A percentile compares a stretch with the other conserved stretches of the same genome.
Conservation (phyloP, 2,113 vertebrate species). For the Globicephala melas region DNA sequence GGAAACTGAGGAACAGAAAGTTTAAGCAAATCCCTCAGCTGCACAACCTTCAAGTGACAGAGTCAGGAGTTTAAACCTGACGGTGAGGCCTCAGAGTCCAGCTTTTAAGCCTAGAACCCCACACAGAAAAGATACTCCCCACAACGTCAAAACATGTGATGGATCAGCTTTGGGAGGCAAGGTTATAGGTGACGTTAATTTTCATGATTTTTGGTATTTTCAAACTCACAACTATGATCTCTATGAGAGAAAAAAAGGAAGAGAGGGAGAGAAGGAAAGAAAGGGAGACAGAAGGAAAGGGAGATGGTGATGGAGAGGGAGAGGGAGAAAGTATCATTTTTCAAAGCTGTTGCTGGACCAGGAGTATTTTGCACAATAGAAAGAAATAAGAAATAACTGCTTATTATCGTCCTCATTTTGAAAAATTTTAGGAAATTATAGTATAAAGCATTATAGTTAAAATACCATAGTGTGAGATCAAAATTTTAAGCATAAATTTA, state of each 20-base stretch:
- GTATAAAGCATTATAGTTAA: not conserved
- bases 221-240: not conserved
- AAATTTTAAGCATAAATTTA: not conserved
- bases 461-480: not conserved
- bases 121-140: accelerated
- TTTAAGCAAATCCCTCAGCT: not conserved
- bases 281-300: not conserved
- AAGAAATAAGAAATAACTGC: not conserved
- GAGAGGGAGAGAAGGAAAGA: not conserved
- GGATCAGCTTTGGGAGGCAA: not conserved
- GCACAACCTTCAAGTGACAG: not conserved
- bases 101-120: too few relatives aligned
- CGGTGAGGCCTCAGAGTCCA: not conserved
- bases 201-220: not conserved
- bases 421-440: not conserved
- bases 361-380: not conserved
- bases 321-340: not conserved
- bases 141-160: accelerated
- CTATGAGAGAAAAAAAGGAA: not conserved
- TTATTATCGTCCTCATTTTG: not conserved
- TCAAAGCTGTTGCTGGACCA: not conserved
- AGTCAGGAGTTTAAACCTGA: not conserved
- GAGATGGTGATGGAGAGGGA: not conserved
- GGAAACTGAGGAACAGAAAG: not conserved
- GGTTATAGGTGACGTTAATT: not conserved